These are phyloP conservation scores for Frankliniella intonsa DNA, from an alignment of 2,888 invertebrate genomes.

Conservation along the genomic window DNA sequence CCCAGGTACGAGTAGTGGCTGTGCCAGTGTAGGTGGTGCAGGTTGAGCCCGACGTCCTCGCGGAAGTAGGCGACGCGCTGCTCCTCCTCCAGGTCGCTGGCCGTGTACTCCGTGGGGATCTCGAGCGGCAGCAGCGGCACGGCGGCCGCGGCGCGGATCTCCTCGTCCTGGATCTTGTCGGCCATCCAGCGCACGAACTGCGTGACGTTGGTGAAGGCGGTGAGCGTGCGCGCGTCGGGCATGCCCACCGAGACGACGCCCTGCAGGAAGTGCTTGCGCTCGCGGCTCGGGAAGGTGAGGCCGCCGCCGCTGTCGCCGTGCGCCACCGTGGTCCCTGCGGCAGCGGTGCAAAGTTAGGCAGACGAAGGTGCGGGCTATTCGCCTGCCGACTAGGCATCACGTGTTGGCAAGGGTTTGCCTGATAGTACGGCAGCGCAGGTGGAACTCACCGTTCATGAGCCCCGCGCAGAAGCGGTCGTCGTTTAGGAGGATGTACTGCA, in stretches of 20 bases:
- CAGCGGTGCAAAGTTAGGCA: no score
- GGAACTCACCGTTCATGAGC: not conserved
- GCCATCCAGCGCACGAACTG: conserved; percentile 1
- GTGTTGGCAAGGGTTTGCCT: no score
- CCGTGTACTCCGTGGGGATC: conserved; percentile 70
- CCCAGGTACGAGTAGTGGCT: conserved; percentile 73
- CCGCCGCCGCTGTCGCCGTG: conserved; percentile 20
- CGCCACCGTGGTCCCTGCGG: conserved; percentile 5
- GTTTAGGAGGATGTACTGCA: not conserved
- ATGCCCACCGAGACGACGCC: conserved; percentile 11
- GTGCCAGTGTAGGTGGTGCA: conserved; percentile 92
- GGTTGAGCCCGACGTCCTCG: conserved; percentile 78
- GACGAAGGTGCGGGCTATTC: no score
- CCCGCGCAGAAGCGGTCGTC: conserved; percentile 12
- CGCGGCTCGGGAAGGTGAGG: not conserved
- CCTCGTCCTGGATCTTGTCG: conserved; percentile 7
- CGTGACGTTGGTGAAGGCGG: conserved; percentile 16
- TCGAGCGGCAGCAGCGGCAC: conserved; percentile 57
- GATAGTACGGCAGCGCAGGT: no score
- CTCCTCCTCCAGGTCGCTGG: conserved; percentile 67
- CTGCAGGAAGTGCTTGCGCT: not conserved
- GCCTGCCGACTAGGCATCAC: no score
- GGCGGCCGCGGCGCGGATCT: not conserved
- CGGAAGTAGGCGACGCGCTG: conserved; percentile 79
- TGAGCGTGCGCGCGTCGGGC: not conserved